Evolutionary conservation across 2,888 invertebrate genomes (phyloP), one percentile per base, ranked within the genome.

Genomic region (Tinea trinotella): DNA sequence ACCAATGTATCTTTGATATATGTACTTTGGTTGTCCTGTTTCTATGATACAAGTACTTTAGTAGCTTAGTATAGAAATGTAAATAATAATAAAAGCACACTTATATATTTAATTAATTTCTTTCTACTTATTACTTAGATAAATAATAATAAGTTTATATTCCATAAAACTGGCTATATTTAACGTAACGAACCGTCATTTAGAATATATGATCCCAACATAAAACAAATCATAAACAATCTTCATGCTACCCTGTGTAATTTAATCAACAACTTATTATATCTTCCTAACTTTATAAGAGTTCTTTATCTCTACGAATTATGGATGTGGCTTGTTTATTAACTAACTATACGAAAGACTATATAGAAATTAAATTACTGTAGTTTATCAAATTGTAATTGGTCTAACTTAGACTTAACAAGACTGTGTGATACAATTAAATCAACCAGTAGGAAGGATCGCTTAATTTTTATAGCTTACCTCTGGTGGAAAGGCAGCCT

Each of bases 231-330:
- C 48, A 48, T 48, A 48, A 19, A 20, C 4, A 18, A 40, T 40
- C 13, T 15, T 40, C 15, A 40, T 40, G 7, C 40, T 13, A 7
- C 13, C 12, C 40, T 15, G 12, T 40, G 13, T 40, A 40, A 40
- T 40, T 40, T 40, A 40, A 40, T 40, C 12, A 40, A 40, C 40
- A 50, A 50, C 50, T 24, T 50, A 24, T 50, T 50, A 50, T 20
- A 50, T 24, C 50, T 50, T 24, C 22, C 4, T 15, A 50, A 20
- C 49, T 49, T 49, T 9, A 44, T 44, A 44, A 24, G 24, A 50
- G 24, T 5, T 12, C 13, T 50, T 50, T 50, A 50, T 24, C n/a
- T 12, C 19, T 3, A 19, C 48, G 40, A 13, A 40, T 40, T 40
- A 40, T 40, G 2, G n/a, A 2, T 15, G n/a, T 15, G 13, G 2